phyloP scores from a whole-genome alignment of 2,888 invertebrate genomes.

The Schizotus pectinicornis region DNA sequence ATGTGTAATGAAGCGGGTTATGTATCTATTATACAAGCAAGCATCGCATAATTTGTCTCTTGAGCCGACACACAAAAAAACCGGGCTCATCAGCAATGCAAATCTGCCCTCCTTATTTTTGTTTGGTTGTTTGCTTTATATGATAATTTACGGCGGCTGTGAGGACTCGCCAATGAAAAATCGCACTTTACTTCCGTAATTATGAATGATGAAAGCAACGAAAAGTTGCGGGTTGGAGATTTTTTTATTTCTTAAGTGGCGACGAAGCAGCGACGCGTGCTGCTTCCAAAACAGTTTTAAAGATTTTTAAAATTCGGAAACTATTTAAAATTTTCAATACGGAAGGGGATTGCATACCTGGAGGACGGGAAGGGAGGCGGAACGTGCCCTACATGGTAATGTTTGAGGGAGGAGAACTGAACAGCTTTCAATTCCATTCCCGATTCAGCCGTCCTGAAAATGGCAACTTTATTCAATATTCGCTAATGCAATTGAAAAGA shows the following conservation, averaged over 20 bases:
- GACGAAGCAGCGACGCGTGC: conserved; percentile 10
- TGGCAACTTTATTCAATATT: conserved; percentile 37
- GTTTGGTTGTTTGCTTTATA: conserved; percentile 22
- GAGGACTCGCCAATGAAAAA: conserved; percentile 2
- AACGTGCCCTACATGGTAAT: conserved; percentile 37
- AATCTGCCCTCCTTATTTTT: conserved; percentile 23
- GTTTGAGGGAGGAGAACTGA: conserved; percentile 19
- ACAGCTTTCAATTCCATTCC: conserved; percentile 31
- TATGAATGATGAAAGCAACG: conserved; percentile 9
- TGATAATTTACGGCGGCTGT: conserved; percentile 13
- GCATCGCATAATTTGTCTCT: conserved; percentile 25
- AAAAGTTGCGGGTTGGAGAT: conserved; percentile 1
- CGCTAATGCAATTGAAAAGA: conserved; percentile 37
- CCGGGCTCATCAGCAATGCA: conserved; percentile 29
- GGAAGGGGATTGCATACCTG: conserved; percentile 27
- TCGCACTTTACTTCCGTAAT: conserved; percentile 5
- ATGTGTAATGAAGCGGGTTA: conserved; percentile 32
- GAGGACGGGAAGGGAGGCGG: conserved; percentile 18
- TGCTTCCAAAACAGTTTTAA: conserved; percentile 21
- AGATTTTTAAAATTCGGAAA: conserved; percentile 38
- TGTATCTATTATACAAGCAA: conserved; percentile 29
- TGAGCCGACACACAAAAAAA: conserved; percentile 22
- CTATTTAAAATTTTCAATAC: conserved; percentile 39
- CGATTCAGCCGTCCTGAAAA: conserved; percentile 33
- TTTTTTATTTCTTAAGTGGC: not conserved